Evolutionary conservation across 2,888 invertebrate species (phyloP), one percentile per base, ranked within the genome.

Genomic region (Automeris io): DNA sequence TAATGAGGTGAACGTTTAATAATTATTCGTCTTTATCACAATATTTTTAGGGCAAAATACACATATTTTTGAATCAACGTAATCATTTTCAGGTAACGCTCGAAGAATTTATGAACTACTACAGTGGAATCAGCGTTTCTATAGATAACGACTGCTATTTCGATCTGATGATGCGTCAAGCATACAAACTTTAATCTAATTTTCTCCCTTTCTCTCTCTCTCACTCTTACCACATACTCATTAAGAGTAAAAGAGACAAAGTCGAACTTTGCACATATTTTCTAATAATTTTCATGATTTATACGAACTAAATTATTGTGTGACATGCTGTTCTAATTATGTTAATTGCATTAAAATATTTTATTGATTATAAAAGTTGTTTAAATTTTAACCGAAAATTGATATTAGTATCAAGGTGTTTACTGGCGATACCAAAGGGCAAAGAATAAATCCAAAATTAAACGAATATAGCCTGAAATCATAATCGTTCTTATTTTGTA

Each of bases 101-200:
- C 53, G 97, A 97, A 54, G 98, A 98, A 76, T 98, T 98, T 61
- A 79, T 93, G 64, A 96, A 97, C 79, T 98, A 98, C 76, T 98
- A 98, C 83, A 89, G 93, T 40, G 95, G 94, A 9, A 93, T 98
- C 51, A 97, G 97, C 70, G 96, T 97, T 25, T 97, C 97, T 0
- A 95, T 98, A 53, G 98, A 98, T 72, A 93, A 93, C 48, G 98
- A 98, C 70, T 93, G 93, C 37, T 98, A 95, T 72, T 98, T 98
- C 70, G 97, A 97, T 75, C 88, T 98, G 45, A 95, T 98, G 93
- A 95, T 98, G 91, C 91, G 97, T 41, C 95, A 94, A 60, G 93
- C 95, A 1, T 98, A 95, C 87, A 95, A 95, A 71, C 86, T 97
- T 9, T 43, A 41, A 35, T 18, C 9, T 37, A 12, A n/a, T n/a